A percentile compares a stretch with the other conserved stretches of the same genome.
Conservation (phyloP, 2,888 invertebrate species). For the Kryphioiulus occultus region DNA sequence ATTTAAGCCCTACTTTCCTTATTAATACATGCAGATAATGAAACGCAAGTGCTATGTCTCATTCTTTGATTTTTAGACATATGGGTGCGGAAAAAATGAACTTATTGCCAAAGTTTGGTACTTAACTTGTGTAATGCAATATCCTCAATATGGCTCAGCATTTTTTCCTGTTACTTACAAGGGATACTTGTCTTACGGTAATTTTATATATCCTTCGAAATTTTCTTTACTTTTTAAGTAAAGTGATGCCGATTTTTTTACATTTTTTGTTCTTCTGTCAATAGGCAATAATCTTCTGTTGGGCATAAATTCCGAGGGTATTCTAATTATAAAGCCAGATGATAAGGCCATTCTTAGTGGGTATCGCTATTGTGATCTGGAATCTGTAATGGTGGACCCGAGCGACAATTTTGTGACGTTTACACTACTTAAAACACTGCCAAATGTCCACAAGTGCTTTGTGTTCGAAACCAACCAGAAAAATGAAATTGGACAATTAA, state of each 20-base stretch:
- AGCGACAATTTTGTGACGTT: constrained; percentile 92
- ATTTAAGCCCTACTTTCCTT: background rate
- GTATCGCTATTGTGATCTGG: constrained; percentile 88
- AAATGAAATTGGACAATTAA: constrained; percentile 89
- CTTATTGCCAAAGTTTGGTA: constrained; percentile 92
- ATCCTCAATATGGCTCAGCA: constrained; percentile 88
- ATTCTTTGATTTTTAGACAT: constrained; percentile 61
- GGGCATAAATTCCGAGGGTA: constrained; percentile 89
- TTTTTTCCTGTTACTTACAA: constrained; percentile 89
- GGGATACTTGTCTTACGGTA: constrained; percentile 91
- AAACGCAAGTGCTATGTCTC: background rate
- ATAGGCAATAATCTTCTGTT: constrained; percentile 70
- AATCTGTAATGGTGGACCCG: constrained; percentile 88
- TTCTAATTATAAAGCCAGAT: constrained; percentile 87
- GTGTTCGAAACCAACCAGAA: constrained; percentile 91
- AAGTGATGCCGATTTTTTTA: background rate
- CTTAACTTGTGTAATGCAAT: constrained; percentile 95
- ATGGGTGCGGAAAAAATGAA: constrained; percentile 90
- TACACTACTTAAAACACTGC: constrained; percentile 74
- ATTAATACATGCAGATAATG: background rate
- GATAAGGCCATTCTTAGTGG: constrained; percentile 92
- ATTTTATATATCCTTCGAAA: constrained; percentile 55
- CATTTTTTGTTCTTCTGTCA: background rate
- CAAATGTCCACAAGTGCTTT: constrained; percentile 82
- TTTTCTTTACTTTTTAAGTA: background rate